Base-by-base conservation (phyloP, 1,140 invertebrate genomes). In the Latrodectus geometricus region DNA sequence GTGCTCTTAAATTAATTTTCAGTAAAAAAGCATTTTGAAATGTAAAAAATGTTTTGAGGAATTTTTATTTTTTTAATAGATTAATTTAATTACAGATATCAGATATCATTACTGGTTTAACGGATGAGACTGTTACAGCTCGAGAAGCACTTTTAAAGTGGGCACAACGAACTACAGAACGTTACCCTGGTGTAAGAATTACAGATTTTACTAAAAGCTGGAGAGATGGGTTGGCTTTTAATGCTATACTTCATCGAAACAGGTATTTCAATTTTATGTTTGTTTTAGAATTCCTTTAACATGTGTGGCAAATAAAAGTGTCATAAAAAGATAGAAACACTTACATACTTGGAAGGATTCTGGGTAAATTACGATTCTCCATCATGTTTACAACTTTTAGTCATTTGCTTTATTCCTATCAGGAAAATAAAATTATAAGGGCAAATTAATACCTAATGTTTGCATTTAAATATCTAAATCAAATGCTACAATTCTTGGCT, bases 161-260 rank as follows among this genome's bases (percentile, higher is more conserved):
- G 98, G 97, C 98, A 11, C 94, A 96, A 90, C 94, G 95, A 87
- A 97, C 97, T 87, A 98, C 97, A 70, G 95, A 97, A 90, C 97
- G 98, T 90, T 99, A 99, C 92, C 98, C 98, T 0, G 97, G 96
- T 66, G 97, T 99, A 61, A 94, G 95, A 88, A 96, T 99, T 56
- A 94, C 94, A 86, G 97, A 99, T 92, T 99, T 99, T 92, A 97
- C 97, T 15, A 95, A 94, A 17, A 98, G 97, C 48, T 99, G 98
- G 98, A 93, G 96, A 83, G 98, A 99, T 92, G 99, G 99, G 49
- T 93, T 99, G 88, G 98, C 98, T 86, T 99, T 99, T 94, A 98
- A 98, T 91, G 98, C 98, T 82, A 96, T 99, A 90, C 95, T 99
- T 88, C 98, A 99, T 92, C 94, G 98, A 92, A 99, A 99, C 93